Base-by-base conservation (phyloP, 1,140 invertebrate genomes). In the Sitophilus oryzae region DNA sequence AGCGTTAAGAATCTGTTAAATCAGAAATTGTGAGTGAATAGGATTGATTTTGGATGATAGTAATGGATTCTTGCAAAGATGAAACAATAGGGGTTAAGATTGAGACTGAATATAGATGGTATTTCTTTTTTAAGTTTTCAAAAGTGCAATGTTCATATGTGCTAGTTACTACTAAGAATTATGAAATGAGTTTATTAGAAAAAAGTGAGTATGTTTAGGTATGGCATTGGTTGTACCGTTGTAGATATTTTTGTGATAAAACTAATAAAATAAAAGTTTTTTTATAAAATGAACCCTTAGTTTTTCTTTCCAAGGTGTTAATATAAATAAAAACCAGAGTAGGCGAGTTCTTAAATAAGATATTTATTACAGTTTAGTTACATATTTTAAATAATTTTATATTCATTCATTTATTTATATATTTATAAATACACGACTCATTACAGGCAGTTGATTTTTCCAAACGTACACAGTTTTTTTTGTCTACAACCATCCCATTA, bases 361-460 rank as follows among this genome's bases (percentile, higher is more conserved):
- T 66, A 65, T 66, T 66, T 66, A 66, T 66, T 66, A 66, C 65
- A 66, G 65, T 60, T 66, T 63, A 63, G 65, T 65, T 66, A 65
- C 63, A 66, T 65, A 64, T 64, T 58, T 61, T 66, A 21, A 43
- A 42, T 42, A 42, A 30, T 20, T 40, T 40, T 40, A 40, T 40
- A 15, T 40, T 40, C 19, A 40, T 40, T 40, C 58, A 64, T 66
- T 64, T 66, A 66, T 62, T 66, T 66, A 64, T 56, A 53, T 60
- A 61, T 61, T 59, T 61, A 63, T 65, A 66, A 58, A 66, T 63
- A 60, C 47, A 52, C 56, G 63, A 64, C 64, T 64, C 63, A 64
- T 60, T 62, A 53, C 62, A 66, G 60, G 58, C 60, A 62, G 64
- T 62, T 59, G 52, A 34, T 50, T 58, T 60, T n/a, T n/a, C n/a